Evolutionary conservation across 2,888 invertebrate species (phyloP).

Genomic region (Ceriagrion tenellum): DNA sequence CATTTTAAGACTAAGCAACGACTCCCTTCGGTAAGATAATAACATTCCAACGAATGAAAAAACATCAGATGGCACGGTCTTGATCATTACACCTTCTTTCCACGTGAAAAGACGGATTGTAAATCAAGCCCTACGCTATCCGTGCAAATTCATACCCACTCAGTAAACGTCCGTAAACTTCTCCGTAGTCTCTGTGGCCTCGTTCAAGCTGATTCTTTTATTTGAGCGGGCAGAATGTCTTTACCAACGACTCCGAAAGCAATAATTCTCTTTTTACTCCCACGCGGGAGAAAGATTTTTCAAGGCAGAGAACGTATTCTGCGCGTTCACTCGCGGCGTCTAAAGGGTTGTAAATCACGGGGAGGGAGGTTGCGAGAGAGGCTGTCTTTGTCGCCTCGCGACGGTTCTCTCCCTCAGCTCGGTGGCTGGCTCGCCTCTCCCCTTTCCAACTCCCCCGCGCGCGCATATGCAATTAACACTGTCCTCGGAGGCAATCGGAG

Average conservation of each 20-base stretch:
- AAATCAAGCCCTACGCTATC: not conserved
- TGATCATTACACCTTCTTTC: not conserved
- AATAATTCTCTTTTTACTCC: conserved; percentile 8
- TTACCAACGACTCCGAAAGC: conserved; percentile 5
- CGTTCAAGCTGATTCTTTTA: not conserved
- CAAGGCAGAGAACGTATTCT: not conserved
- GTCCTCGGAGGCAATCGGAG: not conserved
- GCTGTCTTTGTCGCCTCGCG: not conserved
- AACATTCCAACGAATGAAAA: not conserved
- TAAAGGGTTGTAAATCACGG: not conserved
- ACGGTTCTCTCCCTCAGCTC: not conserved
- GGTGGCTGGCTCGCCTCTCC: no score
- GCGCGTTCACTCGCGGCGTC: not conserved
- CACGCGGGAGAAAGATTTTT: not conserved
- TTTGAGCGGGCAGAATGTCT: not conserved
- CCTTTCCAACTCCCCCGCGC: not conserved
- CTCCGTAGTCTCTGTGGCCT: not conserved
- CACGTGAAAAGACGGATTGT: not conserved
- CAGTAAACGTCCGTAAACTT: not conserved
- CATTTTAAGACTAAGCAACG: no score
- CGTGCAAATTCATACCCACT: not conserved
- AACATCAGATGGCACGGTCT: not conserved
- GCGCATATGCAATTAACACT: not conserved
- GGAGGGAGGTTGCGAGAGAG: not conserved
- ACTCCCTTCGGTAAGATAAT: not conserved